Conservation (phyloP, 2,797 vertebrate genomes). For the Tapera naevia region DNA sequence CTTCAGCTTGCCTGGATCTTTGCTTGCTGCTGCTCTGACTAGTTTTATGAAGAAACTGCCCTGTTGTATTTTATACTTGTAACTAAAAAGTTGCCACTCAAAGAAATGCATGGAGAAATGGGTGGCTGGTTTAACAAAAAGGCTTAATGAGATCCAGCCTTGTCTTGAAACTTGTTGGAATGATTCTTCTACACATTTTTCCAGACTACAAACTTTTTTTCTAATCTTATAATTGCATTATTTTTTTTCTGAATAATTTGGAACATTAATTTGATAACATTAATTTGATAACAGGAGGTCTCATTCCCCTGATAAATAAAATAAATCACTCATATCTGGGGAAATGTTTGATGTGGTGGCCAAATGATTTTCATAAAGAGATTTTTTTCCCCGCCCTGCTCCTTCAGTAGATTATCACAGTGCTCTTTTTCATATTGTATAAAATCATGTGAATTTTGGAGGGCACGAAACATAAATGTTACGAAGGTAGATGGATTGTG, state of each 20-base stretch:
- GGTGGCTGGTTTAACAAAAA: background rate
- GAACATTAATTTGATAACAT: background rate
- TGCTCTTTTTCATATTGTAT: background rate
- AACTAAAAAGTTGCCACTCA: background rate
- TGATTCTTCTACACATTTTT: background rate
- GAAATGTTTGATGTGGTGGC: background rate
- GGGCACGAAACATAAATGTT: background rate
- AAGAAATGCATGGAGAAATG: background rate
- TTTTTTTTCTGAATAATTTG: background rate
- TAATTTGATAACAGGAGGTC: background rate
- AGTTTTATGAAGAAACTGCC: background rate
- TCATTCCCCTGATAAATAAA: background rate
- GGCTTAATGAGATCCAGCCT: background rate
- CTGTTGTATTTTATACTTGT: background rate
- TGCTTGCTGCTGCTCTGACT: background rate
- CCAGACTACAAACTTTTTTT: background rate
- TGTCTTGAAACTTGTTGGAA: background rate
- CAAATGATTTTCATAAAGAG: background rate
- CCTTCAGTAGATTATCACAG: background rate
- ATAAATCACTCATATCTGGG: background rate
- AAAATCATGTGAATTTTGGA: background rate
- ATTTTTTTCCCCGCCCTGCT: background rate
- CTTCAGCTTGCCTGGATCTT: background rate
- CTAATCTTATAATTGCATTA: background rate
- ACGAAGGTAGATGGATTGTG: background rate